Evolutionary conservation across 2,113 vertebrate genomes (phyloP).

Genomic region (Coturnix japonica): DNA sequence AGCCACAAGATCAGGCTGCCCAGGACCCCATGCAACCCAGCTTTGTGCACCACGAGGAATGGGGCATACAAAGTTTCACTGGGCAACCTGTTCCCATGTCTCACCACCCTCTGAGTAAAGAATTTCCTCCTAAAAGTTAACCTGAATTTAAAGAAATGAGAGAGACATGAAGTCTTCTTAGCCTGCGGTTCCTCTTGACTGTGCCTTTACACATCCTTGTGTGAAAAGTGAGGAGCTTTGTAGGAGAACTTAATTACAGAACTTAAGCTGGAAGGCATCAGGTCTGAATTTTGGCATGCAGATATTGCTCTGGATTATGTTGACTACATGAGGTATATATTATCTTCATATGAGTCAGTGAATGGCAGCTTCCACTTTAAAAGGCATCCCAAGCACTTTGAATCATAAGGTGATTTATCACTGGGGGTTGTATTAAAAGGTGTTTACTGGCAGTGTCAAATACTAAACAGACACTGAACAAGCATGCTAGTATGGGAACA

Average conservation of each 20-base stretch:
- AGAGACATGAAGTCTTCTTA: not conserved
- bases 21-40: no score
- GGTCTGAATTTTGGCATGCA: not conserved
- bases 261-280: not conserved
- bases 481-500: not conserved
- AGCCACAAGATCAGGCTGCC: no score
- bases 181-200: not conserved
- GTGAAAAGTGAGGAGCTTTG: not conserved
- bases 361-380: not conserved
- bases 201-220: not conserved
- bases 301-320: not conserved
- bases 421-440: not conserved
- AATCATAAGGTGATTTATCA: not conserved
- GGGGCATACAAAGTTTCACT: no score
- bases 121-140: no score
- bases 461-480: not conserved
- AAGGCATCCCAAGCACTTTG: not conserved
- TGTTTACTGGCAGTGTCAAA: not conserved
- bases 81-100: no score
- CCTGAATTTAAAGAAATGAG: not conserved
- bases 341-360: accelerated
- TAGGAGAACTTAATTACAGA: not conserved
- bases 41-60: no score
- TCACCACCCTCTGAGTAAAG: no score
- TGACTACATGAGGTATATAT: not conserved